phyloP scores from a whole-genome alignment of 2,888 invertebrate species.

The Epinotia demarniana region DNA sequence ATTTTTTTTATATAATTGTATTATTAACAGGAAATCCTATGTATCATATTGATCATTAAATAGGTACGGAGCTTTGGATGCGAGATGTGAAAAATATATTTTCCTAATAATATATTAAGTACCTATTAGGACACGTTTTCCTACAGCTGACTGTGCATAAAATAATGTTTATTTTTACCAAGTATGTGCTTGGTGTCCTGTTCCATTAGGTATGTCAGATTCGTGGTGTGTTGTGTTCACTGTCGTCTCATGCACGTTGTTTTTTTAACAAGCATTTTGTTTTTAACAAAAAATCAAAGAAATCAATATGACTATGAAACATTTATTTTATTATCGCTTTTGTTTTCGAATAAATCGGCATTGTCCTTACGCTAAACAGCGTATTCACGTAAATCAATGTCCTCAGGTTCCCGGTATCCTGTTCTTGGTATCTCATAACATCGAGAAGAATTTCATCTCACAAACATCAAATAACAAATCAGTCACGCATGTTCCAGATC shows the following conservation, averaged over 20 bases:
- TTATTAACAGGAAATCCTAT: not conserved
- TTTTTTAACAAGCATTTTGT: no score
- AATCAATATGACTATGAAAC: no score
- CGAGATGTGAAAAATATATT: not conserved
- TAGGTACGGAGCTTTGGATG: not conserved
- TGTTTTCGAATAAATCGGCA: no score
- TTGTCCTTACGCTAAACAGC: not conserved
- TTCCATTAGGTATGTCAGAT: no score
- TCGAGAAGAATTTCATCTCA: constrained; percentile 7
- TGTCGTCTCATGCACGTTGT: no score
- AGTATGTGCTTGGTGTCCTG: no score
- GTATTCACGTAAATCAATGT: not conserved
- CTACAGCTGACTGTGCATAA: no score
- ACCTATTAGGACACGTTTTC: not conserved
- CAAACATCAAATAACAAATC: constrained; percentile 29
- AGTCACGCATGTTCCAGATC: constrained; percentile 13
- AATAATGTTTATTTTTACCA: no score
- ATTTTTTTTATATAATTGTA: not conserved
- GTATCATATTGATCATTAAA: not conserved
- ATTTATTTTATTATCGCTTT: no score
- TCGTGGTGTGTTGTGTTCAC: no score
- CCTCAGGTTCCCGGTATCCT: not conserved
- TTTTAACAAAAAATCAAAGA: no score
- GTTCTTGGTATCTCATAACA: not conserved
- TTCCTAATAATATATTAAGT: not conserved